Evolutionary conservation across 2,888 invertebrate genomes (phyloP), one percentile per base, ranked within the genome.

Genomic region (Calameuta filiformis): DNA sequence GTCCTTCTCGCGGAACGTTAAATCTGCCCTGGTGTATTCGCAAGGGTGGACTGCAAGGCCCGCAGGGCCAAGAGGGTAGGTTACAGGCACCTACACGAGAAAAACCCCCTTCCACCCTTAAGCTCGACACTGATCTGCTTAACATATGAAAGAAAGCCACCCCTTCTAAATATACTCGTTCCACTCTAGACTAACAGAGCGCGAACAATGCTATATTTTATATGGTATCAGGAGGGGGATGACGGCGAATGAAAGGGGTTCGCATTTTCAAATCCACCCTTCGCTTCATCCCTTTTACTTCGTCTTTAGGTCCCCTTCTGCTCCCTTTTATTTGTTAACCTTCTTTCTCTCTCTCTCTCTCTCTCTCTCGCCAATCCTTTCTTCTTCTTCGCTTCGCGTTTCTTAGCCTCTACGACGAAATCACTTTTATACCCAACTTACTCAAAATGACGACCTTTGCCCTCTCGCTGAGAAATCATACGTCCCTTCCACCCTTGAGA

Each of bases 161-260:
- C 89, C 87, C 87, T 85, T 87, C 88, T 88, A 89, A 88, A 90
- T 88, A 88, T 86, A 88, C 88, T 88, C 88, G 85, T 87, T 85
- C 89, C 87, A 87, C 87, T 88, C 84, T 81, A 83, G 83, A 83
- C 87, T 87, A 89, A 89, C 88, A 88, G 88, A 88, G 88, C 87
- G 88, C 87, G 88, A 89, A 89, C 89, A 89, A 89, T 89, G 86
- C 88, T 87, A 89, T 89, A 89, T 88, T 89, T 89, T 88, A 89
- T 88, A 87, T 84, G 86, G 85, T 87, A 89, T 89, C 89, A 85
- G 84, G 69, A 86, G 86, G 85, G 85, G 85, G 83, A 80, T 84
- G 84, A 84, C 85, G 85, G 83, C 83, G 81, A 83, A 82, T 84
- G 84, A 83, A 85, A 83, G 80, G 85, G 85, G 86, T 87, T 83